Percentiles rank a stretch among this genome's conserved stretches.
Evolutionary conservation across 2,113 vertebrate genomes (phyloP).

Genomic region (Pogonocichla stellata): DNA sequence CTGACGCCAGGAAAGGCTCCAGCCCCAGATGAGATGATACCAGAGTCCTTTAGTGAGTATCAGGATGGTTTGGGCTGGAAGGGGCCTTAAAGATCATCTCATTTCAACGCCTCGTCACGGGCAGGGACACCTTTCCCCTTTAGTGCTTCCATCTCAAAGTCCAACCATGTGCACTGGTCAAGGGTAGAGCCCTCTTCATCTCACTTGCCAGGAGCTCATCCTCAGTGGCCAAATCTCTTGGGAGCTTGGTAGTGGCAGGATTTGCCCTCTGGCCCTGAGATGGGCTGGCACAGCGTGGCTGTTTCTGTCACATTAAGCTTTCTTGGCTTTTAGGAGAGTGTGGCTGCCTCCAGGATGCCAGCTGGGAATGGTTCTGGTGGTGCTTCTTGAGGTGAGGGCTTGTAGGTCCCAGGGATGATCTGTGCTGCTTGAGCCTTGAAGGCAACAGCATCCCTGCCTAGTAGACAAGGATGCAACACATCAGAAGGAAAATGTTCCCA

Average conservation of each 20-base stretch:
- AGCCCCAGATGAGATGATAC: not conserved
- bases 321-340: not conserved
- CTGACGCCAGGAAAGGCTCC: not conserved
- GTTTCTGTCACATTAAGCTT: fast-evolving
- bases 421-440: not conserved
- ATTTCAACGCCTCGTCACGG: not conserved
- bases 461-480: not conserved
- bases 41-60: not conserved
- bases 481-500: not conserved
- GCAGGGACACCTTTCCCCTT: not conserved
- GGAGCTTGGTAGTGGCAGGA: not conserved
- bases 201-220: not conserved
- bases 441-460: not conserved
- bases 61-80: not conserved
- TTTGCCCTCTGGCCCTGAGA: not conserved
- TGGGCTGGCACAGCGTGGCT: fast-evolving
- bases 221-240: not conserved
- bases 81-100: not conserved
- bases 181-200: fast-evolving
- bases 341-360: not conserved
- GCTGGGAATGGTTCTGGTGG: not conserved
- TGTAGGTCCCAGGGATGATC: not conserved
- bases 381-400: not conserved
- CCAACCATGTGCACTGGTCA: fast-evolving
- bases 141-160: fast-evolving